Evolutionary conservation across 37 sponge, comb jelly and placozoan genomes (phyloP).

Genomic region (Oopsacas minuta): DNA sequence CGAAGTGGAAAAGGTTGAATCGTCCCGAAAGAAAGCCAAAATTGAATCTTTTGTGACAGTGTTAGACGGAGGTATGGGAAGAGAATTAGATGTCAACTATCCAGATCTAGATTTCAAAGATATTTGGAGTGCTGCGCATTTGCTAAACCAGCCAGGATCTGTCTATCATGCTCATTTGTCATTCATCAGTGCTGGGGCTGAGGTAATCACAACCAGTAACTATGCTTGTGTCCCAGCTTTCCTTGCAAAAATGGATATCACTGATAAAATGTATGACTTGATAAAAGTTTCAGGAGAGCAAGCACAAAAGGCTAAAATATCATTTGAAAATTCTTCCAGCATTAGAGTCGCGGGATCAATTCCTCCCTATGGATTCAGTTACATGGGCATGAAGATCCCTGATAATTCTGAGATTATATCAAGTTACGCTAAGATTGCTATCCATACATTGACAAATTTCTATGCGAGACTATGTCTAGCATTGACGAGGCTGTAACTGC

Average conservation of each 20-base stretch:
- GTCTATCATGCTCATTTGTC: neutral
- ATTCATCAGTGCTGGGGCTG: neutral
- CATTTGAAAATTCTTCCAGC: neutral
- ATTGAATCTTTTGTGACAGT: neutral
- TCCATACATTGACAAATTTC: neutral
- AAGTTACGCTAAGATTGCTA: neutral
- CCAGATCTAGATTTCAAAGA: neutral
- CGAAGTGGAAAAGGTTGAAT: neutral
- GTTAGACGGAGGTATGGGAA: conserved; percentile 7
- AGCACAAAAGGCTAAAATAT: neutral
- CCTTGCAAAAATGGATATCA: neutral
- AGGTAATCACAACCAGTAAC: neutral
- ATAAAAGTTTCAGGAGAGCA: neutral
- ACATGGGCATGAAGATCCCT: neutral
- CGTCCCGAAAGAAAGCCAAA: neutral
- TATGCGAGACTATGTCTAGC: conserved; percentile 7
- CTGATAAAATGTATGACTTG: neutral
- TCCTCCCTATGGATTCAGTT: neutral
- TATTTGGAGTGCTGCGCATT: neutral
- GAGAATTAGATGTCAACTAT: neutral
- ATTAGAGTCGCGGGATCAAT: neutral
- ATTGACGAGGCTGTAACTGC: neutral
- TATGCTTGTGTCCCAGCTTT: neutral
- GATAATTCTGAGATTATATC: neutral
- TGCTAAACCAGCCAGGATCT: neutral